phyloP scores from a whole-genome alignment of 2,888 invertebrate genomes.

The Xiphydria camelus region DNA sequence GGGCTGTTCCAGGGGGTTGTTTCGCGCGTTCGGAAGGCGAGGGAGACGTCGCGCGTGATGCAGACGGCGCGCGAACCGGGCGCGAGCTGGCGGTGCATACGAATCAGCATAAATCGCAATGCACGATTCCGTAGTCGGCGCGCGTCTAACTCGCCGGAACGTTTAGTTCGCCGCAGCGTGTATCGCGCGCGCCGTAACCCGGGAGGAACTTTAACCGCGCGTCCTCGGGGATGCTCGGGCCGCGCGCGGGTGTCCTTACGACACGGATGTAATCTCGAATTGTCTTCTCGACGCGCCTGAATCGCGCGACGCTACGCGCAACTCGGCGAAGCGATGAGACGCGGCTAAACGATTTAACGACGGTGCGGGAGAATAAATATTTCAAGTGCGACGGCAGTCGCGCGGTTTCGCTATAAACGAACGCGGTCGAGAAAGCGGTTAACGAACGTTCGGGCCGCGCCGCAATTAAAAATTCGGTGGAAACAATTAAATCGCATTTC shows the following conservation, averaged over 20 bases:
- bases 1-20: too few relatives aligned
- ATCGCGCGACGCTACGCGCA: conserved; percentile 16
- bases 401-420: too few relatives aligned
- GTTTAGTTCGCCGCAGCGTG: conserved; percentile 20
- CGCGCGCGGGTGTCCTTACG: background rate
- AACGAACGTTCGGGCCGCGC: too few relatives aligned
- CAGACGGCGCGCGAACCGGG: conserved; percentile 27
- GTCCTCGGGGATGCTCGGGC: conserved; percentile 16
- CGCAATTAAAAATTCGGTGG: too few relatives aligned
- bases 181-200: conserved; percentile 14
- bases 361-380: too few relatives aligned
- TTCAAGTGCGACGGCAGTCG: too few relatives aligned
- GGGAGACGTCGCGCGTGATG: conserved; percentile 13
- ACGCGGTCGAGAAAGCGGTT: too few relatives aligned
- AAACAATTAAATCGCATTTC: too few relatives aligned
- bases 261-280: background rate
- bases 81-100: conserved; percentile 50
- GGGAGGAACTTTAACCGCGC: conserved; percentile 13
- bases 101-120: conserved; percentile 55
- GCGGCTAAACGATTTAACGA: too few relatives aligned
- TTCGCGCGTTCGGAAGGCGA: conserved; percentile 6
- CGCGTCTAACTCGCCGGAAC: conserved; percentile 32
- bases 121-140: conserved; percentile 47
- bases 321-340: too few relatives aligned
- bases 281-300: conserved; percentile 14